Evolutionary conservation across 1,140 invertebrate species (phyloP).

Genomic region (Drosophila orosa): DNA sequence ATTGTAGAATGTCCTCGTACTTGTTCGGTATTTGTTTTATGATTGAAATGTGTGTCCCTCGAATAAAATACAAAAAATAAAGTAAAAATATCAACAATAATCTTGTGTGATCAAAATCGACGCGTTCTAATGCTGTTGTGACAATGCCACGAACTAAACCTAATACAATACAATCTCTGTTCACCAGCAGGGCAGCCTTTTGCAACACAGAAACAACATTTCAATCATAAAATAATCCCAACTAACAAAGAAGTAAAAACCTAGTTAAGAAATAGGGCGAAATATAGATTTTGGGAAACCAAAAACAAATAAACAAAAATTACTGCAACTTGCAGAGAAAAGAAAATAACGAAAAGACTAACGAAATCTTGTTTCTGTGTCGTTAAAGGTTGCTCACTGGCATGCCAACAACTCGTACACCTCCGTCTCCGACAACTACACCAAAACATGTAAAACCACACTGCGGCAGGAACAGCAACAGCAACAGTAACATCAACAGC

Average conservation of each 20-base stretch:
- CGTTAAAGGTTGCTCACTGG: constrained; percentile 84
- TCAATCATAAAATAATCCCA: constrained; percentile 83
- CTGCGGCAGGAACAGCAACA: constrained; percentile 26
- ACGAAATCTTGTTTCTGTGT: constrained; percentile 85
- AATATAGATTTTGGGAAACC: constrained; percentile 9
- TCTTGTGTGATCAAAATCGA: constrained; percentile 37
- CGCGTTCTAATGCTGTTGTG: constrained; percentile 25
- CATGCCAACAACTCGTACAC: constrained; percentile 71
- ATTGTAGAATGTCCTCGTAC: constrained; percentile 39
- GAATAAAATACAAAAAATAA: constrained; percentile 31
- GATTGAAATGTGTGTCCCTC: constrained; percentile 84
- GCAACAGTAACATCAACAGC: constrained; percentile 30
- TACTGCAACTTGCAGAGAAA: constrained; percentile 10
- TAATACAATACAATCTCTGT: constrained; percentile 75
- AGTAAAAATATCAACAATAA: constrained; percentile 7
- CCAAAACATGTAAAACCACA: constrained; percentile 71
- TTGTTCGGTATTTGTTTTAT: constrained; percentile 81
- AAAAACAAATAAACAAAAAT: constrained; percentile 22
- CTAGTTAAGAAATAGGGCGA: constrained; percentile 39
- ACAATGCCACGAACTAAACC: constrained; percentile 60
- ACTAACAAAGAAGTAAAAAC: constrained; percentile 43
- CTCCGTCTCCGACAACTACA: constrained; percentile 62
- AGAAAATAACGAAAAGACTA: constrained; percentile 64
- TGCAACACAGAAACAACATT: constrained; percentile 85
- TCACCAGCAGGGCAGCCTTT: constrained; percentile 83